Evolutionary conservation across 2,888 invertebrate species (phyloP).

Genomic region (Leptarthrus brevirostris): DNA sequence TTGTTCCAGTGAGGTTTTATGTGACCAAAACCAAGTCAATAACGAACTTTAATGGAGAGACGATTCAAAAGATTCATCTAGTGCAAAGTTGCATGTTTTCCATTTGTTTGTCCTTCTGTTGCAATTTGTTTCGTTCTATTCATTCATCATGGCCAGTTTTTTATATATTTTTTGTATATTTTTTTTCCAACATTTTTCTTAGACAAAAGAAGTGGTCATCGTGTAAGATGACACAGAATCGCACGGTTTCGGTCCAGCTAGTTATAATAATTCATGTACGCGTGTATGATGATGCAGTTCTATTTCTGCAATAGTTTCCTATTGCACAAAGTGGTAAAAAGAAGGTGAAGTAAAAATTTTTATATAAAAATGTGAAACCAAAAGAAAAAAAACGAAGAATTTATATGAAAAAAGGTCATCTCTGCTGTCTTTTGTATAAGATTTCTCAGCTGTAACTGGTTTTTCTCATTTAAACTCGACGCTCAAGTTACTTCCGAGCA

Average conservation of each 20-base stretch:
- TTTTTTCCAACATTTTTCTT: not conserved
- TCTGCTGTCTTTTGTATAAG: conserved; percentile 61
- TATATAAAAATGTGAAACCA: conserved; percentile 15
- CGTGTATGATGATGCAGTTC: conserved; percentile 24
- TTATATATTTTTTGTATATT: conserved; percentile 5
- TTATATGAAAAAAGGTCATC: conserved; percentile 39
- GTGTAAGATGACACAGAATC: conserved; percentile 44
- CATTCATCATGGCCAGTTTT: conserved; percentile 34
- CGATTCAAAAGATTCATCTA: not conserved
- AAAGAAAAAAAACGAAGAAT: not conserved
- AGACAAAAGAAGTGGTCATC: not conserved
- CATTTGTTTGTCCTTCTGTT: not conserved
- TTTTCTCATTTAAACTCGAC: conserved; percentile 63
- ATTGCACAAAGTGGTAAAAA: conserved; percentile 13
- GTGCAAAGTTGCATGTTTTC: not conserved
- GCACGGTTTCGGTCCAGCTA: conserved; percentile 35
- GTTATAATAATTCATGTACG: conserved; percentile 28
- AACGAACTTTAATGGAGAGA: no score
- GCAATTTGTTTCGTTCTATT: conserved; percentile 17
- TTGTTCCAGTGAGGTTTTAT: not conserved
- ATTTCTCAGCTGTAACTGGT: conserved; percentile 66
- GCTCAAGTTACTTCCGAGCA: conserved; percentile 22
- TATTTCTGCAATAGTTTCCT: conserved; percentile 21
- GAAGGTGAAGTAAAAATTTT: conserved; percentile 16
- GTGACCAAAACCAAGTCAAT: not conserved